These are phyloP conservation scores for Pogonocichla stellata DNA, from an alignment of 2,113 vertebrate species.

Conservation along the genomic window DNA sequence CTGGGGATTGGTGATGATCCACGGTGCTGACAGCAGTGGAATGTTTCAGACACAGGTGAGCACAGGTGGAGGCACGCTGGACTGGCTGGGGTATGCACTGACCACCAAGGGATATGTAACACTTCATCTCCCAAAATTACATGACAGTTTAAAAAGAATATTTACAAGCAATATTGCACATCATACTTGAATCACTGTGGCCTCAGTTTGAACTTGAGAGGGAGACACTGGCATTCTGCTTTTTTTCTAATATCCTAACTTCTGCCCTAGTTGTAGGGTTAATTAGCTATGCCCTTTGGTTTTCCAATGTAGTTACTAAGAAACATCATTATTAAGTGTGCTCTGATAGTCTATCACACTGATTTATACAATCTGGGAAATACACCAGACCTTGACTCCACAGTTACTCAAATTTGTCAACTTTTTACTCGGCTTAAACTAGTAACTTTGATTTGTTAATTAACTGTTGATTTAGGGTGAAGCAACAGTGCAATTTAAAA, in stretches of 20 bases:
- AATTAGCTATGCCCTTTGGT: background rate
- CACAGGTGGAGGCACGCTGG: background rate
- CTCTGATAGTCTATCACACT: background rate
- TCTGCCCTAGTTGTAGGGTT: background rate
- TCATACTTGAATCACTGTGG: background rate
- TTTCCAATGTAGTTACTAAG: background rate
- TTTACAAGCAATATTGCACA: background rate
- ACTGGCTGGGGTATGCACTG: background rate
- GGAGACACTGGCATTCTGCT: background rate
- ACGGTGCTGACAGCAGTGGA: fast-evolving
- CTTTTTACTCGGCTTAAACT: background rate
- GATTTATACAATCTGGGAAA: background rate
- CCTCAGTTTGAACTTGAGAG: background rate
- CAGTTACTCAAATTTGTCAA: background rate
- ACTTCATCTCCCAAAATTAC: background rate
- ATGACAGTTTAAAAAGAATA: background rate
- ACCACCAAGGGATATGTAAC: background rate
- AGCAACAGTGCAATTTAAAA: background rate
- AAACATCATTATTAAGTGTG: background rate
- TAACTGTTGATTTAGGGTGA: background rate
- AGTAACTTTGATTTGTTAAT: background rate
- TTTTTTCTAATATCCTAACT: background rate
- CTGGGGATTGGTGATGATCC: fast-evolving
- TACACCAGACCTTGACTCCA: background rate
- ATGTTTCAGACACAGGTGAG: background rate